Percentiles rank a stretch among this genome's conserved stretches.
These are phyloP conservation scores for Hylia prasina DNA, from an alignment of 2,113 vertebrate genomes.

Conservation along the genomic window DNA sequence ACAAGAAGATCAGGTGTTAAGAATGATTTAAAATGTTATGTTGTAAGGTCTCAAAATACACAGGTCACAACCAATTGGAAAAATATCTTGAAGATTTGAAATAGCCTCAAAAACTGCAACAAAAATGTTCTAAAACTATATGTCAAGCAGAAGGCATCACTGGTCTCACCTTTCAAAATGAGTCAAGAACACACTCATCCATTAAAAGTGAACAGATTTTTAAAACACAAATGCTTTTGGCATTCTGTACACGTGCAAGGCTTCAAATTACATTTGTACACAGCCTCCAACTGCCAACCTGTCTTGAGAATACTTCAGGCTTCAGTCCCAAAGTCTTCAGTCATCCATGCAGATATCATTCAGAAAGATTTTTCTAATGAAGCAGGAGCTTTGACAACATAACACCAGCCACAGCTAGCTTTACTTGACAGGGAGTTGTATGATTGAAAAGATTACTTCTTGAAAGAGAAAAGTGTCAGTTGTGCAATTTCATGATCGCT, in stretches of 20 bases:
- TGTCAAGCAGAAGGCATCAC: not conserved
- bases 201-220: not conserved
- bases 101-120: not conserved
- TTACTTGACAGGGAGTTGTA: not conserved
- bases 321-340: slow-evolving; percentile 10
- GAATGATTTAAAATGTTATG: not conserved
- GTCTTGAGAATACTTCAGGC: not conserved
- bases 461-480: not conserved
- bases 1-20: not conserved
- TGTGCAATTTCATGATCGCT: not conserved
- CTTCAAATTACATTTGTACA: not conserved
- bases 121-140: not conserved
- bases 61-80: not conserved
- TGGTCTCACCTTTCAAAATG: not conserved
- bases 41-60: not conserved
- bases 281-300: not conserved
- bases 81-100: not conserved
- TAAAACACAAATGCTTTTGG: not conserved
- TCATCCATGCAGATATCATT: not conserved
- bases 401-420: not conserved
- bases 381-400: not conserved
- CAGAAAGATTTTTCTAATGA: not conserved
- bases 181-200: not conserved
- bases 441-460: not conserved
- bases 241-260: not conserved